Evolutionary conservation across 2,888 invertebrate genomes (phyloP), one percentile per base, ranked within the genome.

Genomic region (Campoletis raptor): DNA sequence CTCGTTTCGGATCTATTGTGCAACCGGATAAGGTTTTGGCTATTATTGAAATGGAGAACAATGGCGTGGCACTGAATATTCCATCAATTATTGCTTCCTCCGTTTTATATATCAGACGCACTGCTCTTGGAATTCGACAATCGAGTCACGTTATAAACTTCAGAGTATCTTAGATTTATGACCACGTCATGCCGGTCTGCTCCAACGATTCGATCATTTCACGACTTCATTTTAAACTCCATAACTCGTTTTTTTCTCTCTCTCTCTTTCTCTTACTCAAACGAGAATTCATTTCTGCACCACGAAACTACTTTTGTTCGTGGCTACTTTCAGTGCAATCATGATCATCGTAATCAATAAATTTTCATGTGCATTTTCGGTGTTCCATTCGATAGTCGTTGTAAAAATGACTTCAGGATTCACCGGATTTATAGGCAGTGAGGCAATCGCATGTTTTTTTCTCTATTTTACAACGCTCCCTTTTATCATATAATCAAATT

Each of bases 91-190:
- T 88, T 85, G 77, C 83, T 85, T 81, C n/a, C 84, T 64, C 70
- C 79, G 76, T 66, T 48, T 84, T 77, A 85, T 88, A 85, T 79
- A 80, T 77, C 78, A 30, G 40, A 54, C 85, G 64, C 83, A 61
- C 61, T 86, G 85, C 87, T 84, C 66, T 80, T 87, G 85, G 79
- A 79, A 86, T 87, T 45, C 69, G 40, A 64, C 45, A 81, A 67
- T n/a, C 37, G 81, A 86, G 88, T 90, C 89, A 89, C 89, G 91
- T 91, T 91, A 91, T 91, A 92, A 92, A 92, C 91, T 92, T 88
- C 90, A 84, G 90, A 92, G 90, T 88, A 90, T 89, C 90, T 85
- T 88, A 92, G 90, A 93, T 93, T 93, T 93, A 93, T 91, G 91
- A 92, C 88, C 83, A 88, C 87, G 88, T 91, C 92, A 92, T 92